Evolutionary conservation across 2,797 vertebrate species (phyloP).

Genomic region (Otolemur crassicaudatus): DNA sequence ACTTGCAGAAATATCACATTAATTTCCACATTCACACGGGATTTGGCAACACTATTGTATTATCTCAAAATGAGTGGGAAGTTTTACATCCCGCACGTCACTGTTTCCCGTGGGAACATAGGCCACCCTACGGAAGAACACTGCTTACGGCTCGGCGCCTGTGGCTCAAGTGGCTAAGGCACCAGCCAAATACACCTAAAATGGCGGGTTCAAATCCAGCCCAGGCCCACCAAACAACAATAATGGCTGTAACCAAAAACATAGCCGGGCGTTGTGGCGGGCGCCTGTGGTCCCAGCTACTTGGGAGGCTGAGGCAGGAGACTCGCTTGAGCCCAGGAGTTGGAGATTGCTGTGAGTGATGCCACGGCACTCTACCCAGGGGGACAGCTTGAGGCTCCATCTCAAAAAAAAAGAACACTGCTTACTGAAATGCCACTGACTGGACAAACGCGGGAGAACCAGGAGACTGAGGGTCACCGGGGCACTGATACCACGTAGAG

Average conservation of each 20-base stretch:
- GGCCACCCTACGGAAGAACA: background rate
- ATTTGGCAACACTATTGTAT: fast-evolving
- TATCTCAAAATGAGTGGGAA: background rate
- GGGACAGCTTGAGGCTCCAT: no score
- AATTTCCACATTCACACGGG: fast-evolving
- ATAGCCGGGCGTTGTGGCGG: no score
- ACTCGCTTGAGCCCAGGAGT: no score
- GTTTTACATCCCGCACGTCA: background rate
- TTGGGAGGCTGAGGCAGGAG: no score
- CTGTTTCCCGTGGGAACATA: constrained; percentile 9
- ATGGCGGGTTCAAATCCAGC: no score
- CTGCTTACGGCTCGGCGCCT: background rate
- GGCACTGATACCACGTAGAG: background rate
- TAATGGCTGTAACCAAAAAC: no score
- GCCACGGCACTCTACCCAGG: no score
- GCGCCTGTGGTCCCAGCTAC: no score
- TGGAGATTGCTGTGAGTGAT: no score
- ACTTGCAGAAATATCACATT: constrained; percentile 19
- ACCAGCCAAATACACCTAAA: no score
- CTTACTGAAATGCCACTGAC: background rate
- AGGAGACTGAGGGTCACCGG: fast-evolving
- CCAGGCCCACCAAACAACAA: no score
- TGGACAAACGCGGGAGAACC: background rate
- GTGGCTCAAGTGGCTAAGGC: no score
- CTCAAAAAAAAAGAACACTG: background rate